Conservation (phyloP, 2,797 vertebrate species). For the Anableps anableps region DNA sequence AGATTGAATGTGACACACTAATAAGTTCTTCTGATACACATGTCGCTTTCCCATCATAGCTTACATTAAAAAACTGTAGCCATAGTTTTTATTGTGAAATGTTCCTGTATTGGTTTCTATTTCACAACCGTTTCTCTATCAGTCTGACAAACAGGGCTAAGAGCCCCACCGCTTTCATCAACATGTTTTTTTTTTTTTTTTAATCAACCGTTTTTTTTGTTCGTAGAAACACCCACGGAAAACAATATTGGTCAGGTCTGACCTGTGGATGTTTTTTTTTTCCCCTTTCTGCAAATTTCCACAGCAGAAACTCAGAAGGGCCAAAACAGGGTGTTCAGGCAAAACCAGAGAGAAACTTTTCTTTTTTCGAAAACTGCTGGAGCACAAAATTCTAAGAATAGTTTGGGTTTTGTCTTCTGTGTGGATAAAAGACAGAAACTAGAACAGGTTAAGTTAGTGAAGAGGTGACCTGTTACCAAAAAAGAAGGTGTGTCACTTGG, state of each 20-base stretch:
- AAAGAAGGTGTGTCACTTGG: not conserved
- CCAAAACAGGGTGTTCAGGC: slow-evolving; percentile 49
- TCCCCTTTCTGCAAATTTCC: slow-evolving; percentile 24
- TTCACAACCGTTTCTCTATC: not conserved
- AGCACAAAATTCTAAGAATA: slow-evolving; percentile 44
- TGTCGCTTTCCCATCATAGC: not conserved
- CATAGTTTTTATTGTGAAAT: slow-evolving; percentile 1
- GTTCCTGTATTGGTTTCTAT: not conserved
- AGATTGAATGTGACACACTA: not conserved
- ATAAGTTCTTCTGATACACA: not conserved
- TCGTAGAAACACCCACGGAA: not conserved
- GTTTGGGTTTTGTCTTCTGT: slow-evolving; percentile 69
- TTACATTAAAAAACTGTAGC: not conserved
- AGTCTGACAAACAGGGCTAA: not conserved
- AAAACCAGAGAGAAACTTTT: slow-evolving; percentile 30
- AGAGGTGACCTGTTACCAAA: not conserved
- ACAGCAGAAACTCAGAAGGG: slow-evolving; percentile 18
- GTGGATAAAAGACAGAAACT: slow-evolving; percentile 20
- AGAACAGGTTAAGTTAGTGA: not conserved
- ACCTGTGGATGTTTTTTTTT: slow-evolving; percentile 4
- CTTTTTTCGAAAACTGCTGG: slow-evolving; percentile 20
- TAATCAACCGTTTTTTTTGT: not conserved
- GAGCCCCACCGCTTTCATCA: not conserved
- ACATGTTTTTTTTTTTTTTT: not conserved
- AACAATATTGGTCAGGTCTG: not conserved